Base-by-base conservation (phyloP, 2,113 vertebrate genomes). In the Chauna torquata region DNA sequence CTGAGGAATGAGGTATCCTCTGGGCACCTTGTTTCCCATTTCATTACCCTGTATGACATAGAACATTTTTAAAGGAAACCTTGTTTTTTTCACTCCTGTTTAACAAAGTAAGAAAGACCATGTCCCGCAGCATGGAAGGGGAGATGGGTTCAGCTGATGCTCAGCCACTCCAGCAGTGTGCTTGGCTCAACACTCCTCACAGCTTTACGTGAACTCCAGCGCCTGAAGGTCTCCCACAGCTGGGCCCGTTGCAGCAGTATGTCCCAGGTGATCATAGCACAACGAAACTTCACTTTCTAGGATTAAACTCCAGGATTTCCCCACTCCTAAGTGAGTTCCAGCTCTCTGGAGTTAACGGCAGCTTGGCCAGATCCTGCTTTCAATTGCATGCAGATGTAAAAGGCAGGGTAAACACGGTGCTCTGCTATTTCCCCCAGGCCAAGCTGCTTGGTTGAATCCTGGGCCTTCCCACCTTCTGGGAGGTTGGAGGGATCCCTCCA, bases 351-450 rank as follows among this genome's bases (percentile, higher is more conserved):
- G 82, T 90, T 80, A 62, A 86, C 74, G 74, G 45, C 87, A 91
- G 36, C 68, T 92, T 54, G 59, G 64, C 86, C 91, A 94, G 84
- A 81, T 91, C 71, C 87, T 92, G 75, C 89, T 92, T 90, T 94
- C 94, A 92, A 87, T 96, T 94, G 82, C 91, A 90, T 85, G 72
- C 91, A 96, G 89, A 94, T 94, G 89, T 93, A 95, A 96, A 86
- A 74, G 0, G 0, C 50, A 81, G 58, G 40, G 76, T 91, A 92
- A 72, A 91, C 0, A 0, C 8, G 11, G 66, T 69, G 38, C 45
- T 94, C 49, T 82, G 62, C 45, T 88, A 3, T 92, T 45, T 8
- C 58, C 34, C 12, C 22, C 24, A 27, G 34, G 34, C 52, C 65
- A 52, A 95, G 84, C 86, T 72, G 15, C 78, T 92, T 74, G 4